Conservation (phyloP, 37 sponge, comb jelly and placozoan species). For the Beroe forskalii region DNA sequence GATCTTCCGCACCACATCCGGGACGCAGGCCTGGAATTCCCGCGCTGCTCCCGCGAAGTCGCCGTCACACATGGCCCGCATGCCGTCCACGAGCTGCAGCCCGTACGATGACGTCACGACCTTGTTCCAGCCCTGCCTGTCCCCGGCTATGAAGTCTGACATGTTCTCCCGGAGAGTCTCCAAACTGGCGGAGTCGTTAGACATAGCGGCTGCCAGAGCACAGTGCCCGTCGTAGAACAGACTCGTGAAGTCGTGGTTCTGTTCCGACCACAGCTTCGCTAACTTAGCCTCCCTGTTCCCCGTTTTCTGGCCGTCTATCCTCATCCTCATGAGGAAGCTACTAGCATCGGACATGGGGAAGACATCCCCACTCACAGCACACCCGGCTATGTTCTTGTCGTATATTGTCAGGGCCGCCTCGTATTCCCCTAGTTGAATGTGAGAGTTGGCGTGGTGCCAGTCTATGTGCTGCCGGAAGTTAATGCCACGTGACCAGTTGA, state of each 20-base stretch:
- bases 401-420: constrained; percentile 37
- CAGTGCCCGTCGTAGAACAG: constrained; percentile 55
- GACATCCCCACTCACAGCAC: constrained; percentile 4
- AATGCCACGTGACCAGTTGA: constrained; percentile 4
- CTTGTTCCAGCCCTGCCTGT: constrained; percentile 46
- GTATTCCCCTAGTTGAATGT: constrained; percentile 22
- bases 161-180: not conserved
- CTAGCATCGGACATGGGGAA: constrained; percentile 58
- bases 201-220: constrained; percentile 12
- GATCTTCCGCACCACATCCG: constrained; percentile 17
- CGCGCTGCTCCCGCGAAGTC: constrained; percentile 6
- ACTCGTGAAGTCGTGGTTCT: constrained; percentile 17
- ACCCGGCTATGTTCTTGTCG: not conserved
- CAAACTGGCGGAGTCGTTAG: not conserved
- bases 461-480: constrained; percentile 51
- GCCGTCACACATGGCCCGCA: not conserved
- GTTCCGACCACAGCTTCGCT: constrained; percentile 25
- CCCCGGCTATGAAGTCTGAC: constrained; percentile 5
- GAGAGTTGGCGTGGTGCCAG: constrained; percentile 41
- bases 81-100: constrained; percentile 12
- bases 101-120: constrained; percentile 3
- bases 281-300: constrained; percentile 11
- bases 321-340: not conserved
- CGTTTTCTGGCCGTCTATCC: constrained; percentile 8
- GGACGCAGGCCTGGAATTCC: not conserved